Base-by-base conservation (phyloP, 2,888 invertebrate species). In the Strigamia transsilvanica region DNA sequence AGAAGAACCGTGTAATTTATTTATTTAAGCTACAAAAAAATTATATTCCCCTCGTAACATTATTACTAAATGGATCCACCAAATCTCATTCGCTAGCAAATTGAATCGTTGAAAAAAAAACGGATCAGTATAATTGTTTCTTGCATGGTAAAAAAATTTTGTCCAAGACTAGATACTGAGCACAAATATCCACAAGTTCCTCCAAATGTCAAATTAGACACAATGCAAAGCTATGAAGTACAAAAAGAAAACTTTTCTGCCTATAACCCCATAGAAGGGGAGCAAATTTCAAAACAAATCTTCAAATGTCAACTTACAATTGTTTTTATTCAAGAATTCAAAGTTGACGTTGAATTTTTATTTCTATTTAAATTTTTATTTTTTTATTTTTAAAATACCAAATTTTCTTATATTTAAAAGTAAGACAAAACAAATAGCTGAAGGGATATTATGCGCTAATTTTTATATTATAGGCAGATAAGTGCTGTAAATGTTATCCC, bases 81-180 rank as follows among this genome's bases (percentile, higher is more conserved):
- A 78, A 78, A 13, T 38, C n/a, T 78, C 38, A 23, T 66, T 27
- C 23, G 73, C 23, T 27, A 66, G 73, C 32, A 32, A 34, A 66
- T 27, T 32, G 23, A 61, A 61, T 18, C 21, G 18, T 61, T 61
- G 61, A 61, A 61, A 61, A 61, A n/a, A 61, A 61, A 61, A 61
- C 21, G 61, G 61, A 61, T 61, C 38, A 34, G 78, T 78, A 34
- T 78, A 78, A 78, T 78, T 32, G 32, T 78, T 78, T 78, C 78
- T 80, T 80, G 38, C 41, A 7, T 80, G 38, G 80, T 80, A 80
- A 80, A 80, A 34, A 34, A 42, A 13, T 42, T 27, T 51, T 81
- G 38, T 81, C 81, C 66, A 81, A 81, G 81, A 81, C 81, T 81
- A 81, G 81, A 81, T 81, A 81, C 34, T 81, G 81, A 81, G 81